Evolutionary conservation across 1,140 invertebrate species (phyloP).

Genomic region (Dermatophagoides farinae): DNA sequence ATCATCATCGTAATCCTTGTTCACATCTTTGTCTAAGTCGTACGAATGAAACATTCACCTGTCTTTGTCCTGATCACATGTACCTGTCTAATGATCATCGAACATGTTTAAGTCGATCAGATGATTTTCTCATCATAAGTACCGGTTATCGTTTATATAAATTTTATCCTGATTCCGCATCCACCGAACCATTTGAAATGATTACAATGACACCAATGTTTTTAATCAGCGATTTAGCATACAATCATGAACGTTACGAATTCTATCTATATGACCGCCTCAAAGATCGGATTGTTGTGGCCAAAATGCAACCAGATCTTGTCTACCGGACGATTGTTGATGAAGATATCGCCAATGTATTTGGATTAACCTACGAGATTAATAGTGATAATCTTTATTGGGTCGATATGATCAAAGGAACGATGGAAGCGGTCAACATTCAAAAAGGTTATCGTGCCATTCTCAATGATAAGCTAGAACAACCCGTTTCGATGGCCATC

Average conservation of each 20-base stretch:
- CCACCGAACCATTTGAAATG: neutral
- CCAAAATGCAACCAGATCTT: neutral
- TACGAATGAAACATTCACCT: conserved; percentile 35
- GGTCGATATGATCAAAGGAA: conserved; percentile 26
- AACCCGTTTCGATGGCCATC: conserved; percentile 16
- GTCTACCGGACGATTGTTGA: neutral
- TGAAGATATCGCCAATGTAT: neutral
- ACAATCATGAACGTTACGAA: conserved; percentile 29
- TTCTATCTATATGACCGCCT: conserved; percentile 22
- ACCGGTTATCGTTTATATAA: conserved; percentile 10
- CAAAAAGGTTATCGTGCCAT: conserved; percentile 23
- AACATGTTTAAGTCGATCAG: conserved; percentile 24
- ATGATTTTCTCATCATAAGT: conserved; percentile 12
- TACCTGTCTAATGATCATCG: conserved; percentile 22
- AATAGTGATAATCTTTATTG: conserved; percentile 31
- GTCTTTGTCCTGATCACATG: conserved; percentile 56
- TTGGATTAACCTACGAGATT: conserved; percentile 29
- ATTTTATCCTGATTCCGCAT: conserved; percentile 12
- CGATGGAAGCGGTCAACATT: conserved; percentile 24
- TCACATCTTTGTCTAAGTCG: conserved; percentile 57
- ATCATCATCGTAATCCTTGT: conserved; percentile 33
- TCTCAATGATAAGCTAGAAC: conserved; percentile 7
- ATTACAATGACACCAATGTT: neutral
- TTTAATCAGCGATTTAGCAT: conserved; percentile 11
- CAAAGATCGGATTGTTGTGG: neutral